Base-by-base conservation (phyloP, 1,140 invertebrate genomes). In the Conus ventricosus region DNA sequence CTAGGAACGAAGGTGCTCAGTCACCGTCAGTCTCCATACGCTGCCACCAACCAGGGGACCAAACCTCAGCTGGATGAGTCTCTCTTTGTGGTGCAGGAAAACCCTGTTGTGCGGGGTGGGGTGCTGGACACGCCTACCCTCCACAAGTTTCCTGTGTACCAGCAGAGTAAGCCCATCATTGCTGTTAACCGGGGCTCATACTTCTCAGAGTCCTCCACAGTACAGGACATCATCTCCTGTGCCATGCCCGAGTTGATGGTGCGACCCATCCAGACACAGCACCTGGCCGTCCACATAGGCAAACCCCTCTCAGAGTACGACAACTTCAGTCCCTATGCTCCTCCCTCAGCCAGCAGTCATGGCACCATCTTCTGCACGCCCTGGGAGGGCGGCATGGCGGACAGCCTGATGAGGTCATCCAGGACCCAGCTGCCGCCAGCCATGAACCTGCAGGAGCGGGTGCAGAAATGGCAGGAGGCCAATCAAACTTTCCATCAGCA, bases 351-450 rank as follows among this genome's bases (percentile, higher is more conserved):
- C 8, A 95, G 95, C 89, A 96, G 96, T 89, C 95, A 95, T 20
- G 95, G 97, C 92, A 98, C 97, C 6, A 96, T 97, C 11, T 98
- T 98, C 94, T 97, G 97, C 13, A 97, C 97, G 92, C 97, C 97
- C 4, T 98, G 97, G 97, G 97, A 98, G 92, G 97, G 97, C 88
- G 96, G 97, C 13, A 96, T 97, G 84, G 97, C 97, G 97, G 97
- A 97, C 89, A 96, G 96, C 85, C 94, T 98, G 39, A 95, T 97
- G 75, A 86, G 87, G 53, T 84, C 67, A n/a, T 85, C 88, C 25
- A 25, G 84, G 27, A 78, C 84, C n/a, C 84, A 67, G n/a, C 89
- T 91, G 60, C 90, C 91, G 2, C 92, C 93, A 60, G 88, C 92
- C 11, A 91, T 94, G 88, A 91, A 94, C 89, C 75, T 92, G 39